These are phyloP conservation scores for Clarias batrachus DNA, from an alignment of 2,113 vertebrate species.

Conservation along the genomic window DNA sequence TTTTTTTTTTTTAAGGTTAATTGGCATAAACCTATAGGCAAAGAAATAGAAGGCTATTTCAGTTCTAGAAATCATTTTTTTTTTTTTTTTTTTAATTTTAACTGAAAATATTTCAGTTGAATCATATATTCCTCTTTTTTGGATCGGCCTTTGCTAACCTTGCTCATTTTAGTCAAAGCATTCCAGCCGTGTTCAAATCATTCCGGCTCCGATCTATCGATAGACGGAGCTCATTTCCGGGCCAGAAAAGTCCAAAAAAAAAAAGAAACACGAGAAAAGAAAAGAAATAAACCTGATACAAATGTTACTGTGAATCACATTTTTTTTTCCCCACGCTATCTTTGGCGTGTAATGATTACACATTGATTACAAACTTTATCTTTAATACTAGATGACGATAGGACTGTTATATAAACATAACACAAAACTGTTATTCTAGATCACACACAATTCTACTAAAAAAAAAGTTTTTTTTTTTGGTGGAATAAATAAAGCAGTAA, in stretches of 20 bases:
- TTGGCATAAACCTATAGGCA: no score
- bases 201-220: background rate
- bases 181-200: constrained; percentile 18
- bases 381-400: background rate
- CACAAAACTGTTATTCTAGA: background rate
- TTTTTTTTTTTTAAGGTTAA: background rate
- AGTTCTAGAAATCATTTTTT: no score
- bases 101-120: no score
- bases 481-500: background rate
- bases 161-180: background rate
- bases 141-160: background rate
- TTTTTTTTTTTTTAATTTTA: background rate
- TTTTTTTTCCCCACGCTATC: background rate
- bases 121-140: background rate
- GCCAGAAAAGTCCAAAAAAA: background rate
- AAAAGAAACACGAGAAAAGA: background rate
- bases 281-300: background rate
- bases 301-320: background rate
- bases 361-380: background rate
- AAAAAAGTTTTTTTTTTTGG: background rate
- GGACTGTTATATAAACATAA: constrained; percentile 7
- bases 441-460: background rate
- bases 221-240: background rate
- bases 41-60: no score
- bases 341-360: background rate